Base-by-base conservation (phyloP, 2,113 vertebrate species). In the Orycteropus afer region DNA sequence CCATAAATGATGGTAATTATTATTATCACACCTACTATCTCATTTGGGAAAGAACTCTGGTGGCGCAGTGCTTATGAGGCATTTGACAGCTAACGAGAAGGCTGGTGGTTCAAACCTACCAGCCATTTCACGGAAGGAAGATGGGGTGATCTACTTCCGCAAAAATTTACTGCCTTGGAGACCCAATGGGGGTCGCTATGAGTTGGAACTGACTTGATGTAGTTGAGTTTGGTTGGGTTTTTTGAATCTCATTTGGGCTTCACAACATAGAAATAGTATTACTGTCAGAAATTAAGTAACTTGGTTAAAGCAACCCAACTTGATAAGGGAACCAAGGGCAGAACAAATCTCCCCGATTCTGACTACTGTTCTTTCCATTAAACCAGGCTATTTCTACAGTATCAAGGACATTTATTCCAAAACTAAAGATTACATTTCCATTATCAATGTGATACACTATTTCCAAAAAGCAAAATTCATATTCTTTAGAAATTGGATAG, bases 331-430 rank as follows among this genome's bases (percentile, higher is more conserved):
- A 47, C 25, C 65, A 81, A 61, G 47, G 93, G 49, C 37, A 88
- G 51, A 67, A 91, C 34, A 65, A 51, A 81, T 67, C 87, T 87
- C 23, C 42, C 42, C 34, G 17, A 78, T 4, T 61, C 34, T 49
- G 15, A 82, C 79, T 47, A 65, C 47, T 76, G 47, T 57, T 91
- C 23, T 87, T 86, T 90, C 71, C 49, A 40, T 51, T 61, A 82
- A 15, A 40, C 2, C 42, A 82, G 37, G 34, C 9, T 92, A 22
- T 45, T 94, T 92, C 91, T 90, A 42, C 2, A 67, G 23, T 34
- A 87, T 55, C 25, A 55, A 51, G 34, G 63, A 91, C 14, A 95
- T 74, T 83, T 81, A 86, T 40, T 77, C 59, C 23, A 89, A 91
- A 91, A 78, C 45, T 59, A 53, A 67, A 92, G 53, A 37, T 76